Evolutionary conservation across 1,140 invertebrate species (phyloP).

Genomic region (Lineus longissimus): DNA sequence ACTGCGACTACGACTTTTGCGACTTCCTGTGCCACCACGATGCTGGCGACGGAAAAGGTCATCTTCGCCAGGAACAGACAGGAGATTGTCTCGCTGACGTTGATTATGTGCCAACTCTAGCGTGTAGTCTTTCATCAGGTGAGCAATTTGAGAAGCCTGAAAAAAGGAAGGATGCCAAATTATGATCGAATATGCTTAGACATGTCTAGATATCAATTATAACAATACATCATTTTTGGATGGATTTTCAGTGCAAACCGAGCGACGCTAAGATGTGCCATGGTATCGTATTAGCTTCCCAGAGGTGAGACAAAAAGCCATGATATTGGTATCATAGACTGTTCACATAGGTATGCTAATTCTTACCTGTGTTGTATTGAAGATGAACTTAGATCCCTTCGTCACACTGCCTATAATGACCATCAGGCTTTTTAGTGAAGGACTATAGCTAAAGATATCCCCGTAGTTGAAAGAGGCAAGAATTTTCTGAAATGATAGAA

Average conservation of each 20-base stretch:
- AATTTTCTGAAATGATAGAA: constrained; percentile 58
- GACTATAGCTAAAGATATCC: constrained; percentile 80
- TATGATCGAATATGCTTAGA: not conserved
- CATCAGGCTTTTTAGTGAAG: constrained; percentile 82
- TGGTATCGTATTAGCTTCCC: not conserved
- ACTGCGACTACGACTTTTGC: no score
- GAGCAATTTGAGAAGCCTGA: constrained; percentile 88
- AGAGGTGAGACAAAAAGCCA: not conserved
- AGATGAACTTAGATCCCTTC: constrained; percentile 87
- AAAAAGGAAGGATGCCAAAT: constrained; percentile 29
- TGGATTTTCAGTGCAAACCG: not conserved
- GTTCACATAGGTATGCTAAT: not conserved
- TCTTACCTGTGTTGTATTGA: constrained; percentile 77
- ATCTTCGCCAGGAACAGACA: not conserved
- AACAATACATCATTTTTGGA: not conserved
- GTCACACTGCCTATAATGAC: constrained; percentile 63
- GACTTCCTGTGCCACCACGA: no score
- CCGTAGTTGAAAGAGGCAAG: constrained; percentile 85
- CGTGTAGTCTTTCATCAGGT: constrained; percentile 83
- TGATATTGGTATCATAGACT: no score
- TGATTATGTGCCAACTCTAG: constrained; percentile 28
- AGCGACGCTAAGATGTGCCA: no score
- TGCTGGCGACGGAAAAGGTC: no score
- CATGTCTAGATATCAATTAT: no score
- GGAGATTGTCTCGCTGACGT: not conserved